These are phyloP conservation scores for Eleutherodactylus coqui DNA, from an alignment of 2,797 vertebrate species.

Conservation along the genomic window DNA sequence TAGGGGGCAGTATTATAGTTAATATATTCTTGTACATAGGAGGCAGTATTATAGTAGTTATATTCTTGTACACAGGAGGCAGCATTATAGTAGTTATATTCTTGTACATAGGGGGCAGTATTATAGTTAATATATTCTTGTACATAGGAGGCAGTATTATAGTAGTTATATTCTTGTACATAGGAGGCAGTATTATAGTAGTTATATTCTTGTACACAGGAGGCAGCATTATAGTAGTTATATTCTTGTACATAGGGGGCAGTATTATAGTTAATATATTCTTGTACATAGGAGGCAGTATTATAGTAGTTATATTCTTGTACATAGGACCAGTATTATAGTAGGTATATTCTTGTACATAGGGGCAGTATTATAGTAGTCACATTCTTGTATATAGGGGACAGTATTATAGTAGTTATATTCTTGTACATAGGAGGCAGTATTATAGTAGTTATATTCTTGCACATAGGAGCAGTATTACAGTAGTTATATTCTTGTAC, in stretches of 20 bases:
- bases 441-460: conserved; percentile 11
- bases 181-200: not conserved
- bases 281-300: not conserved
- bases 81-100: conserved; percentile 8
- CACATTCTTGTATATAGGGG: not conserved
- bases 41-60: not conserved
- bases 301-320: not conserved
- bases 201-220: not conserved
- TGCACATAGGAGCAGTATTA: not conserved
- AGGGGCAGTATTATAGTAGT: conserved; percentile 2
- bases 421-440: not conserved
- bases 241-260: conserved; percentile 2
- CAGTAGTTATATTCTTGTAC: not conserved
- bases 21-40: not conserved
- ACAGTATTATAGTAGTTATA: conserved; percentile 7
- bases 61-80: not conserved
- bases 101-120: not conserved
- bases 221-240: not conserved
- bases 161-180: not conserved
- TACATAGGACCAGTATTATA: not conserved
- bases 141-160: conserved; percentile 1
- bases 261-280: not conserved
- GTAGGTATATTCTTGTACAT: conserved; percentile 12
- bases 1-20: not conserved
- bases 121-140: conserved; percentile 11